A percentile compares a stretch with the other conserved stretches of the same genome.
Evolutionary conservation across 2,888 invertebrate species (phyloP).

Genomic region (Ferrisia virgata): DNA sequence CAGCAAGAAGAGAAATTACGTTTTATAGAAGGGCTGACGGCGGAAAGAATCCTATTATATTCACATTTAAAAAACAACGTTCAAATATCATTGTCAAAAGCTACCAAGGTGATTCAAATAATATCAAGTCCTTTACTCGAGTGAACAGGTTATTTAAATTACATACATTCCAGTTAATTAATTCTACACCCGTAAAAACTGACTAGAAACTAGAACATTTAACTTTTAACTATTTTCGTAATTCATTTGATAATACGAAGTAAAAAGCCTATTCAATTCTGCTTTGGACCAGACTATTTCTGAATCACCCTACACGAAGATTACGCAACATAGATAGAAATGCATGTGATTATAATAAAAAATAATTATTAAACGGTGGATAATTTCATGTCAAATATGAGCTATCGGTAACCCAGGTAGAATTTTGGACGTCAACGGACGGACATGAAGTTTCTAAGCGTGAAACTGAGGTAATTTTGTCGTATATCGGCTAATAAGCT

Average conservation of each 20-base stretch:
- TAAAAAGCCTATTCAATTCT: not conserved
- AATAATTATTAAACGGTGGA: not conserved
- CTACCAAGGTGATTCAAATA: not conserved
- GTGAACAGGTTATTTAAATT: not conserved
- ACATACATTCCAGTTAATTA: too few relatives aligned
- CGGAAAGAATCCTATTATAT: not conserved
- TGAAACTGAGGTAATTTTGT: slow-evolving; percentile 6
- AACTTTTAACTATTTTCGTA: not conserved
- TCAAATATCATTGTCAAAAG: not conserved
- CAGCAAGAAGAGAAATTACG: not conserved
- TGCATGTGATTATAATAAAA: not conserved
- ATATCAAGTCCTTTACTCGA: too few relatives aligned
- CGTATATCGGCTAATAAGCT: not conserved
- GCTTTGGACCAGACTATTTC: not conserved
- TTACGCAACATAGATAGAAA: not conserved
- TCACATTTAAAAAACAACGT: not conserved
- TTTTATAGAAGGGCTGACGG: not conserved
- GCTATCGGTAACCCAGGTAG: not conserved
- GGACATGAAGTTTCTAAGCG: not conserved
- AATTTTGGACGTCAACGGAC: slow-evolving; percentile 6
- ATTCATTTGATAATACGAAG: not conserved
- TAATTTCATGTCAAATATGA: slow-evolving; percentile 23
- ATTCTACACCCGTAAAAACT: too few relatives aligned
- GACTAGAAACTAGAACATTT: not conserved
- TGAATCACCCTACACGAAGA: not conserved